phyloP scores from a whole-genome alignment of 2,113 vertebrate genomes.

The Seriola rivoliana region DNA sequence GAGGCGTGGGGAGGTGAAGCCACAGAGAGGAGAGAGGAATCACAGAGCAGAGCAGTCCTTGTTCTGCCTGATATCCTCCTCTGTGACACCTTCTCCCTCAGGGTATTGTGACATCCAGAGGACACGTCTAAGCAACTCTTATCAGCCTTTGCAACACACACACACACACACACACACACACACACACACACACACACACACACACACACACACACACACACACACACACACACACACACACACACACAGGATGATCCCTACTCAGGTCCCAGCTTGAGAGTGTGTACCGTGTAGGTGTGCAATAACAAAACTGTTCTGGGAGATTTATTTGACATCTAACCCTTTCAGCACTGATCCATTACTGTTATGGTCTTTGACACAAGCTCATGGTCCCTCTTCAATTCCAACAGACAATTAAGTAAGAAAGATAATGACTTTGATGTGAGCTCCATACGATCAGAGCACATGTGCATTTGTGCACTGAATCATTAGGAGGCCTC shows the following conservation, averaged over 20 bases:
- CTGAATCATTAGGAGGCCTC: constrained; percentile 45
- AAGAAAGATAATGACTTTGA: constrained; percentile 37
- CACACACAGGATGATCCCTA: constrained; percentile 15
- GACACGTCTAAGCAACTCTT: constrained; percentile 72
- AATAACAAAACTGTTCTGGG: constrained; percentile 35
- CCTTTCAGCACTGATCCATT: constrained; percentile 34
- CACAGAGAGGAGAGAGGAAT: constrained; percentile 39
- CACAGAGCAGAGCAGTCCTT: constrained; percentile 55
- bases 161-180: constrained; percentile 9
- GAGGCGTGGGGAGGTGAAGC: constrained; percentile 10
- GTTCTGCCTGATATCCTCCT: constrained; percentile 67
- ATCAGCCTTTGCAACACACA: constrained; percentile 59
- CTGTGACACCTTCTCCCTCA: constrained; percentile 71
- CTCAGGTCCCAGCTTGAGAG: constrained; percentile 15
- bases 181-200: constrained; percentile 17
- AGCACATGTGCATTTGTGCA: constrained; percentile 34
- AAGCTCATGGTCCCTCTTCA: constrained; percentile 17
- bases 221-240: constrained; percentile 11
- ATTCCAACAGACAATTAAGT: constrained; percentile 33
- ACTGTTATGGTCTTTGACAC: constrained; percentile 12
- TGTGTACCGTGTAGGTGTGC: constrained; percentile 12
- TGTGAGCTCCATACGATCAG: background rate
- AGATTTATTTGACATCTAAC: constrained; percentile 42
- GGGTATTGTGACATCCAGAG: constrained; percentile 75
- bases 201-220: constrained; percentile 19